Evolutionary conservation across 2,797 vertebrate genomes (phyloP), one percentile per base, ranked within the genome.

Genomic region (Urocyon cinereoargenteus): DNA sequence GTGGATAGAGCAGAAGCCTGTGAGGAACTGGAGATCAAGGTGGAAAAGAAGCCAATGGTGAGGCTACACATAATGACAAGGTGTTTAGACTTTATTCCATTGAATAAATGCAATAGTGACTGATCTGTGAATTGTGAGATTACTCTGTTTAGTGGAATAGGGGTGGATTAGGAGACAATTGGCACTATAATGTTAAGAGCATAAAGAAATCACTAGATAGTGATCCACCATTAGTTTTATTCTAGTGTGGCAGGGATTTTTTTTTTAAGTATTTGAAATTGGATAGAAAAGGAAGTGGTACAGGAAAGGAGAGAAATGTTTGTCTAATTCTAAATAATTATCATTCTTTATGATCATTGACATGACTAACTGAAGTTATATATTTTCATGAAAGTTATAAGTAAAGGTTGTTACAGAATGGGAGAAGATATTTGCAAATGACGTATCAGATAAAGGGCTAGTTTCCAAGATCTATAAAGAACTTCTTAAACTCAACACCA

Each of bases 311-410:
- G 6, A 13, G 4, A 85, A 82, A 86, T 34, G 10, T 61, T 85
- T 18, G 19, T 85, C 45, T 57, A 91, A 59, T 21, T 90, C 90
- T 96, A 93, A 96, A 53, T 88, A 89, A 72, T 82, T n/a, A 70
- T 88, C 13, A 34, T 72, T 95, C 22, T 79, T 95, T 62, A 51
- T 86, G 72, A 73, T 82, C 15, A 81, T 72, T 92, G 26, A 24
- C 51, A 75, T 59, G 31, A 81, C 51, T 86, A 61, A 75, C 19
- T 86, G 24, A 88, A 84, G 66, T 92, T 57, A 85, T 84, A 28
- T 62, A 70, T 77, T 86, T 84, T 45, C 75, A 84, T 36, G 5
- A 83, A 55, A 36, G 26, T 45, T 31, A 78, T 92, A 97, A 62
- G 9, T 87, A 91, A 95, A 86, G 24, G 6, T 55, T 92, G 0